These are phyloP conservation scores for Thereuonema tuberculata DNA, from an alignment of 1,140 invertebrate species.

Conservation along the genomic window DNA sequence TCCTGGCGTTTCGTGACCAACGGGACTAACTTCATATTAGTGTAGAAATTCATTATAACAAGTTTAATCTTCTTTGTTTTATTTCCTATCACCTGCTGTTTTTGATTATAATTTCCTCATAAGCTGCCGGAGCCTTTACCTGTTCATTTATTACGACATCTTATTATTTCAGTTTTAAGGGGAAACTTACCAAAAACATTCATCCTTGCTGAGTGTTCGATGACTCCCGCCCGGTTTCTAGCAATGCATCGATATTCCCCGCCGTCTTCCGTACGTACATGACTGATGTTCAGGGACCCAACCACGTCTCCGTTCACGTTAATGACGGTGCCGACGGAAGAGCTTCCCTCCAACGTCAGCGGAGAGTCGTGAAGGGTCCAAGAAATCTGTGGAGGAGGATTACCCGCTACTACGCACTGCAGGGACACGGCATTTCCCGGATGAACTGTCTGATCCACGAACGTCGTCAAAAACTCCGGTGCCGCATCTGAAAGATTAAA, in stretches of 20 bases:
- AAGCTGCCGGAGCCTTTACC: no score
- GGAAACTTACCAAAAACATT: slow-evolving; percentile 76
- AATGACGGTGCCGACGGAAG: slow-evolving; percentile 78
- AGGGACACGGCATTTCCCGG: slow-evolving; percentile 71
- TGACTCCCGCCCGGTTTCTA: slow-evolving; percentile 58
- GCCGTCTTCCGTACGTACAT: slow-evolving; percentile 74
- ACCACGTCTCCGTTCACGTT: slow-evolving; percentile 83
- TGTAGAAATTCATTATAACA: no score
- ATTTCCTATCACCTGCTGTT: no score
- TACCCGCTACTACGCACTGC: slow-evolving; percentile 52
- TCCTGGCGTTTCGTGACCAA: no score
- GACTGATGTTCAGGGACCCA: slow-evolving; percentile 85
- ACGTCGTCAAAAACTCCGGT: slow-evolving; percentile 51
- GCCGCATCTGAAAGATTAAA: slow-evolving; percentile 2
- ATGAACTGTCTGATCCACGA: slow-evolving; percentile 68
- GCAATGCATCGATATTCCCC: slow-evolving; percentile 80
- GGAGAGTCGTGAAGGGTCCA: slow-evolving; percentile 7
- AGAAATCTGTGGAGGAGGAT: slow-evolving; percentile 7
- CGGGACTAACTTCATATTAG: no score
- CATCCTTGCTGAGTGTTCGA: slow-evolving; percentile 64
- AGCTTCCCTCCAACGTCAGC: slow-evolving; percentile 46
- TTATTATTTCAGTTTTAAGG: no score
- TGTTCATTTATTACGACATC: no score
- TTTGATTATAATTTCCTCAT: no score
- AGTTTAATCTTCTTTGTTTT: no score